Conservation (phyloP, 2,888 invertebrate species). For the Crepidodera aurea region DNA sequence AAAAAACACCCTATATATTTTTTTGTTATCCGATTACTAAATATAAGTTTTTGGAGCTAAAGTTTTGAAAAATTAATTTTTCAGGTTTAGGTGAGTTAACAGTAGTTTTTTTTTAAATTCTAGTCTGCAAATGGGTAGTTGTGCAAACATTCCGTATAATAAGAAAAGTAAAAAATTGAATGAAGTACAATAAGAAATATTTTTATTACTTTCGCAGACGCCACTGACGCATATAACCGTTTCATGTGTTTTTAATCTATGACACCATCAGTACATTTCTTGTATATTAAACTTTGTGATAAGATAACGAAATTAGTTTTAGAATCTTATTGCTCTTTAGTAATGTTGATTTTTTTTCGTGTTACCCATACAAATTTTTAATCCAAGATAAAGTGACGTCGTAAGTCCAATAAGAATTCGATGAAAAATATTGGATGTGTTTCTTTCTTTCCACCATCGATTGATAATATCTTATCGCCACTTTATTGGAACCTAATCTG, state of each 20-base stretch:
- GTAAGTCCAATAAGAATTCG: constrained; percentile 16
- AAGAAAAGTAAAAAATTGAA: too few relatives aligned
- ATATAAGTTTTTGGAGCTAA: too few relatives aligned
- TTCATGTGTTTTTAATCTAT: constrained; percentile 40
- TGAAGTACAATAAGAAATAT: too few relatives aligned
- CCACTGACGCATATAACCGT: constrained; percentile 24
- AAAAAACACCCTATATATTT: too few relatives aligned
- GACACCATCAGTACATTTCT: constrained; percentile 44
- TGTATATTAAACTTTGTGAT: constrained; percentile 50
- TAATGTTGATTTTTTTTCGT: constrained; percentile 49
- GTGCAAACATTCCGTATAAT: too few relatives aligned
- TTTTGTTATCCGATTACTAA: too few relatives aligned
- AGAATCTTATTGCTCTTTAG: constrained; percentile 43
- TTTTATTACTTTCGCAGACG: neutral
- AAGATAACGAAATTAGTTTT: constrained; percentile 46
- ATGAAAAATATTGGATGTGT: constrained; percentile 12
- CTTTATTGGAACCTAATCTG: constrained; percentile 42
- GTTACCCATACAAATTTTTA: constrained; percentile 37
- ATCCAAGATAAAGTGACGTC: constrained; percentile 38
- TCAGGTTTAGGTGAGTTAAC: too few relatives aligned
- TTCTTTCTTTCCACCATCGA: constrained; percentile 36
- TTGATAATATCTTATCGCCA: constrained; percentile 42
- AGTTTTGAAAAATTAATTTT: too few relatives aligned
- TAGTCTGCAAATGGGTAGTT: too few relatives aligned
- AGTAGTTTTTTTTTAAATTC: too few relatives aligned